Evolutionary conservation across 2,888 invertebrate species (phyloP), one percentile per base, ranked within the genome.

Genomic region (Troilus luridus): DNA sequence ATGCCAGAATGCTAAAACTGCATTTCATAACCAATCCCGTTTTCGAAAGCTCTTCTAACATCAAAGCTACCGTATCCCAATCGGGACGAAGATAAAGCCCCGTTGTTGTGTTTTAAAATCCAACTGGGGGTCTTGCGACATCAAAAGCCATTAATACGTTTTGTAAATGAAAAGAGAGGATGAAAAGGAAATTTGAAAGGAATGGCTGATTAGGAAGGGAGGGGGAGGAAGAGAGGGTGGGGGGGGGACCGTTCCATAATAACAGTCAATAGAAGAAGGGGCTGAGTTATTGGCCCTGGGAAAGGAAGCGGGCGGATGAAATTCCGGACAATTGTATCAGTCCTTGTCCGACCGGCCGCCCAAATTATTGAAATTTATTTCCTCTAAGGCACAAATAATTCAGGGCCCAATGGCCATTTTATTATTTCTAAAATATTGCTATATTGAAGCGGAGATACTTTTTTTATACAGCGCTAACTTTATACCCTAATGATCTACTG

Each of bases 21-120:
- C 41, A 41, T 41, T 41, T 41, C 41, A 41, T 41, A 41, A 5
- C 41, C 41, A 6, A 59, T 59, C 7, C 59, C 59, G 59, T 59
- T 59, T 59, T 14, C 59, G 14, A 14, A 59, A 59, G 10, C 14
- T n/a, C 14, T 14, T 59, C 14, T n/a, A 24, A 24, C 64, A 64
- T 64, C 64, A 64, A 77, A 27, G 27, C 17, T 41, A 77, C 41
- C 72, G 1, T 7, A 0, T 77, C 41, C 41, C 21, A 77, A 77
- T 77, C 41, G 92, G 41, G n/a, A n/a, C 9, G 56, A 85, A n/a
- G 56, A n/a, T 58, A 14, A n/a, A 85, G 12, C 3, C 7, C n/a
- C 54, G 12, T 56, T 85, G 56, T 85, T 56, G n/a, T 85, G 21
- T n/a, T 85, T 56, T 21, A n/a, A 85, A 92, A 92, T 21, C 59